phyloP scores from a whole-genome alignment of 2,113 vertebrate genomes.

The Tupaia tana region DNA sequence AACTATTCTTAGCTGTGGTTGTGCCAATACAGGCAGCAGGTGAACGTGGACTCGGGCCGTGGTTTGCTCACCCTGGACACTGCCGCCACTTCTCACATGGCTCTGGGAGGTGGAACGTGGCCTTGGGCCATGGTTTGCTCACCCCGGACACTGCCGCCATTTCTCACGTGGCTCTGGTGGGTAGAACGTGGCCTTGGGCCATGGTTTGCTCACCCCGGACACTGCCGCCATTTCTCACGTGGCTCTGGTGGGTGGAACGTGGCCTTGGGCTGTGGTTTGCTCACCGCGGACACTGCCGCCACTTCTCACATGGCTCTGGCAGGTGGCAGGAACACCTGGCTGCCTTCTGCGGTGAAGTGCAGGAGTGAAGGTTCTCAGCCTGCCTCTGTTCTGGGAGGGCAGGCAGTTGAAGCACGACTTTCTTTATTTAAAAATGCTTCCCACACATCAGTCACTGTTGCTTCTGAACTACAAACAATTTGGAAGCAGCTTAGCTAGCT shows the following conservation, averaged over 20 bases:
- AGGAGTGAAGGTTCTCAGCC: not conserved
- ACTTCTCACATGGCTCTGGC: no score
- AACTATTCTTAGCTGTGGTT: not conserved
- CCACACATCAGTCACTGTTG: not conserved
- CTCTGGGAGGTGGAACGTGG: no score
- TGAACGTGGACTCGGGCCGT: not conserved
- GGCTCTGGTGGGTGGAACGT: not conserved
- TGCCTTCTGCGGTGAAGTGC: not conserved
- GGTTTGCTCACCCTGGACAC: not conserved
- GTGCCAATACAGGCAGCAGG: not conserved
- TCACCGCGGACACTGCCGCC: not conserved
- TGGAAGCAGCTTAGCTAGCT: not conserved
- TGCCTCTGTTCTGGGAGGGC: not conserved
- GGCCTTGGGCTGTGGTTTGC: not conserved
- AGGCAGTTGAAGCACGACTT: not conserved
- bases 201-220: no score
- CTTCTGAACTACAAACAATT: not conserved
- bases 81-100: not conserved
- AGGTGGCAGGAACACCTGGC: no score
- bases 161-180: no score
- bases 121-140: no score
- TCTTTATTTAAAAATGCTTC: not conserved
- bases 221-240: no score
- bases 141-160: no score
- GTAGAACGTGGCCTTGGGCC: no score